Percentiles rank a stretch among this genome's conserved stretches.
Evolutionary conservation across 2,888 invertebrate genomes (phyloP).

Genomic region (Myathropa florea): DNA sequence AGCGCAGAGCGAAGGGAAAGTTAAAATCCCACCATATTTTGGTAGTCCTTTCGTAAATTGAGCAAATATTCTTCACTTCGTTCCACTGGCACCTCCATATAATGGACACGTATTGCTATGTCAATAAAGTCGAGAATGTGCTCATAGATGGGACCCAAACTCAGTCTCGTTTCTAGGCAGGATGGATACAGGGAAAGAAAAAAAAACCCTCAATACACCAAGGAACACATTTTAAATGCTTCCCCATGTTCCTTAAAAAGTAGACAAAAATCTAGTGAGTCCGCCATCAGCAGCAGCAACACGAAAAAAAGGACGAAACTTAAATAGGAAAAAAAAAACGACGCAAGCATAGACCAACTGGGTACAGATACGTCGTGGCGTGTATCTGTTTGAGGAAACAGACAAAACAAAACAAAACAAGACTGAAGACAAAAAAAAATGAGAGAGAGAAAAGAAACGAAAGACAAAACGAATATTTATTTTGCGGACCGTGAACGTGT

Average conservation of each 20-base stretch:
- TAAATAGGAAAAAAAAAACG: conserved; percentile 41
- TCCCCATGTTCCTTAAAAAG: conserved; percentile 1
- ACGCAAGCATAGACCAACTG: conserved; percentile 21
- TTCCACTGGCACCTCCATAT: conserved; percentile 42
- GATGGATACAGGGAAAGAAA: not conserved
- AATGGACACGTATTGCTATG: conserved; percentile 64
- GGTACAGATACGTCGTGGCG: not conserved
- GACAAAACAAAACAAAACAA: not conserved
- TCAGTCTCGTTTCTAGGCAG: not conserved
- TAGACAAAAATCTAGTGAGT: conserved; percentile 16
- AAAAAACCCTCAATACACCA: conserved; percentile 37
- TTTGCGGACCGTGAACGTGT: conserved; percentile 68
- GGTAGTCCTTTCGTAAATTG: conserved; percentile 33
- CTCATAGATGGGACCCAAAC: conserved; percentile 48
- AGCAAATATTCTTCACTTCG: conserved; percentile 50
- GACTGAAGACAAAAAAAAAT: not conserved
- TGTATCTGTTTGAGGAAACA: conserved; percentile 4
- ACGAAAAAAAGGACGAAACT: conserved; percentile 28
- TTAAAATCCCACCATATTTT: conserved; percentile 17
- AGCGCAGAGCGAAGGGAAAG: not conserved
- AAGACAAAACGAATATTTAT: conserved; percentile 61
- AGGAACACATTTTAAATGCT: conserved; percentile 56
- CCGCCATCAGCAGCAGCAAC: not conserved
- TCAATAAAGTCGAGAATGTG: conserved; percentile 55
- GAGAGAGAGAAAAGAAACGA: not conserved